Evolutionary conservation across 2,113 vertebrate genomes (phyloP), one percentile per base, ranked within the genome.

Genomic region (Pluvianellus socialis): DNA sequence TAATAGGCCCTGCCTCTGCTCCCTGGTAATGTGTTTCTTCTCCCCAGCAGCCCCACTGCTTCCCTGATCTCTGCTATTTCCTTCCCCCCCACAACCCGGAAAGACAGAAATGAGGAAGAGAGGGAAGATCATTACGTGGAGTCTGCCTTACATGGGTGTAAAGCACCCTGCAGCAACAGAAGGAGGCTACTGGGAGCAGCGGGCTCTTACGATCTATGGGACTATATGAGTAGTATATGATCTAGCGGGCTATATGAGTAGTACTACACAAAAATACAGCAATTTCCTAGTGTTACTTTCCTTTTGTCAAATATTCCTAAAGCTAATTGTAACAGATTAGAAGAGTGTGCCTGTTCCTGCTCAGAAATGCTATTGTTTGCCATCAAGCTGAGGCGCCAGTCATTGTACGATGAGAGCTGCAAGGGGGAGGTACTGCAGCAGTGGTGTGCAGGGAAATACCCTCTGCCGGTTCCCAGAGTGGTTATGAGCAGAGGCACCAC

Each of bases 221-320:
- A 17, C 5, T 68, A 0, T 26, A 3, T 22, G 3, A 72, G 47
- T 33, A 72, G 3, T 7, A 47, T n/a, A n/a, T n/a, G n/a, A n/a
- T n/a, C n/a, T n/a, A n/a, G n/a, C n/a, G n/a, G 16, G 20, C 5
- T 68, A 0, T 26, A 3, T 22, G 3, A 72, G 47, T 33, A 72
- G 3, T 7, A 47, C 30, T 56, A 33, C 15, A 26, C 14, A 84
- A 79, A 94, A 94, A 53, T 8, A 30, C 16, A 88, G 17, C 13
- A 4, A 35, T 65, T 87, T 59, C 1, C 65, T 79, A 5, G 0
- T 33, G 30, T 49, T 85, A 38, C 3, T 59, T 86, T 81, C 20
- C 23, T 47, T 80, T 89, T 28, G 14, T 45, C 56, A 74, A 71
- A 47, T 73, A 80, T 44, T 58, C 12, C 47, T 79, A 67, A 35